Evolutionary conservation across 2,888 invertebrate species (phyloP).

Genomic region (Leucophenga maculata): DNA sequence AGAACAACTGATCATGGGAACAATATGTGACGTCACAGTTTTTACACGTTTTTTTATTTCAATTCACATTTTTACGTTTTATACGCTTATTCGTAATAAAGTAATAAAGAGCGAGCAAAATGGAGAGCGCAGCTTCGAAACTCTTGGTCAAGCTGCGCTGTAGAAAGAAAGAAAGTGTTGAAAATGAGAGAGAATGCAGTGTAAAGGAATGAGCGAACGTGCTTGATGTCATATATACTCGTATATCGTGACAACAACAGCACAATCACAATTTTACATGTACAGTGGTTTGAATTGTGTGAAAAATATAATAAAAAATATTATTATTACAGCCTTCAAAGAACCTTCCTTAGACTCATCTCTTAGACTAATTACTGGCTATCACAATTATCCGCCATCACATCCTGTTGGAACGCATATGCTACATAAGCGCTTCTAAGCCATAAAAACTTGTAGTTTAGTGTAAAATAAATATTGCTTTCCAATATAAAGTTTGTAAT

Average conservation of each 20-base stretch:
- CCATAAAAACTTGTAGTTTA: too few species aligned
- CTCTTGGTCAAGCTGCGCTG: constrained; percentile 18
- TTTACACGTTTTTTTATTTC: neutral
- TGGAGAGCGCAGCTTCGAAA: constrained; percentile 35
- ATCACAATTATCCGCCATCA: too few species aligned
- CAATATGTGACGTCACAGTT: constrained; percentile 63
- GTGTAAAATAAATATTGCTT: too few species aligned
- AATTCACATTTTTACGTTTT: constrained; percentile 25
- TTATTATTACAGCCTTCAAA: too few species aligned
- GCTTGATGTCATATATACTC: constrained; percentile 20
- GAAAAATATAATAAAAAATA: too few species aligned
- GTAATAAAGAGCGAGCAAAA: neutral
- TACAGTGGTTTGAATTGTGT: too few species aligned
- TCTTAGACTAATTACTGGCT: too few species aligned
- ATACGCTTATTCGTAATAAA: constrained; percentile 59
- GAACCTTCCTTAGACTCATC: too few species aligned
- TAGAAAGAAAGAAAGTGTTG: constrained; percentile 60
- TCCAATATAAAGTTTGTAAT: too few species aligned
- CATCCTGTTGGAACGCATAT: too few species aligned
- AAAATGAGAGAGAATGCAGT: constrained; percentile 65
- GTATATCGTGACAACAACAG: constrained; percentile 35
- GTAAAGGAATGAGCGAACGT: constrained; percentile 33
- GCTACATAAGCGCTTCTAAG: too few species aligned
- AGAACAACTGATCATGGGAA: neutral
- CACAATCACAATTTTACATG: neutral